Conservation (phyloP, 2,797 vertebrate genomes). For the Merluccius polli region DNA sequence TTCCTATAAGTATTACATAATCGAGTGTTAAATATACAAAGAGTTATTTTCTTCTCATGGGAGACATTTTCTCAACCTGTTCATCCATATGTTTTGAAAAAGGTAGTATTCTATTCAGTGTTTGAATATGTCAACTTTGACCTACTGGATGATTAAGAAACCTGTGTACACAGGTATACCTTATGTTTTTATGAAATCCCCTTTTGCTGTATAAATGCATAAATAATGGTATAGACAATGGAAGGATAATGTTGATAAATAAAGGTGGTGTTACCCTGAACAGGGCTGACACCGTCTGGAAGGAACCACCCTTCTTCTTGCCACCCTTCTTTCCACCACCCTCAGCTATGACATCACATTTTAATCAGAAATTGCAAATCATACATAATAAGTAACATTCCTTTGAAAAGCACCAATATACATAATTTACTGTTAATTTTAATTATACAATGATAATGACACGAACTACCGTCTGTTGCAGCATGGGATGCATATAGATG, state of each 20-base stretch:
- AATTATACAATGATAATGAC: not conserved
- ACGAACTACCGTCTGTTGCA: constrained; percentile 55
- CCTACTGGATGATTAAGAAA: not conserved
- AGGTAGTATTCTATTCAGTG: not conserved
- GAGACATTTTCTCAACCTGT: not conserved
- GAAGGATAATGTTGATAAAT: not conserved
- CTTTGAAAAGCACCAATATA: not conserved
- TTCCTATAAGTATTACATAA: constrained; percentile 66
- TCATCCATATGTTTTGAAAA: not conserved
- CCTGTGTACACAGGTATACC: not conserved
- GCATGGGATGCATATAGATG: constrained; percentile 62
- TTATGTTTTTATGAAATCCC: not conserved
- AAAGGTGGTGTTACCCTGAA: constrained; percentile 72
- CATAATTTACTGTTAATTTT: not conserved
- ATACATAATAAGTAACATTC: not conserved
- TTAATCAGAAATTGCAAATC: not conserved
- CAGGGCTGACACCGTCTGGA: constrained; percentile 87
- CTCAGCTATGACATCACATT: constrained; percentile 30
- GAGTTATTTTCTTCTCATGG: not conserved
- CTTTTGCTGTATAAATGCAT: not conserved
- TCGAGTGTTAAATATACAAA: not conserved
- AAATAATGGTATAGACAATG: not conserved
- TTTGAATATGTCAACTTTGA: not conserved
- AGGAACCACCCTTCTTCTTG: constrained; percentile 88
- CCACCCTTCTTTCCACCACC: constrained; percentile 71